These are phyloP conservation scores for Drosophila kuntzei DNA, from an alignment of 2,888 invertebrate species.

Conservation along the genomic window DNA sequence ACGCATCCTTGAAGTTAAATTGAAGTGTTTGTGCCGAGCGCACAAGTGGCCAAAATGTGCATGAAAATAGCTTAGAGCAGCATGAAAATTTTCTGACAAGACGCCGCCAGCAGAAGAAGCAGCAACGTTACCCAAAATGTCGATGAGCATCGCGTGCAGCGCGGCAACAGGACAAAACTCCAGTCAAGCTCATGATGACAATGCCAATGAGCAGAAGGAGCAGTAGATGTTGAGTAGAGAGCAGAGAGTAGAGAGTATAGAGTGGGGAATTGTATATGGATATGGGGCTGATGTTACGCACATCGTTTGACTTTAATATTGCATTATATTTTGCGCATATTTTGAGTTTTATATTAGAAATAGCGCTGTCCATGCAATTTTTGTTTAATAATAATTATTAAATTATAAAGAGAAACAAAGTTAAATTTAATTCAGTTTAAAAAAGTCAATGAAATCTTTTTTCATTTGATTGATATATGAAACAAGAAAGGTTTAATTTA, in stretches of 20 bases:
- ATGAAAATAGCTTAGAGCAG: conserved; percentile 78
- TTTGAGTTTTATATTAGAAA: conserved; percentile 50
- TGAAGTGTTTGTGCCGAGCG: conserved; percentile 78
- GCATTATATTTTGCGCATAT: conserved; percentile 51
- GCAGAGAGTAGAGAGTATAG: no score
- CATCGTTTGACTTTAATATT: conserved; percentile 68
- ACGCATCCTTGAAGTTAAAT: conserved; percentile 76
- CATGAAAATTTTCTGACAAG: conserved; percentile 70
- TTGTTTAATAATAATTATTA: background rate
- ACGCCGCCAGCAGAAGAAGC: conserved; percentile 18
- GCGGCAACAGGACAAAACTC: conserved; percentile 34
- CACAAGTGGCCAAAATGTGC: conserved; percentile 77
- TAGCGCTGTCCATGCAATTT: conserved; percentile 1
- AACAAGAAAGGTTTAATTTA: no score
- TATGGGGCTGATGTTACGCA: conserved; percentile 58
- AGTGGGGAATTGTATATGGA: background rate
- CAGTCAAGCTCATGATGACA: conserved; percentile 41
- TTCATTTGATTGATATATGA: no score
- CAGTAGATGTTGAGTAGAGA: background rate
- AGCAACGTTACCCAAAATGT: conserved; percentile 19
- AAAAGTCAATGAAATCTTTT: no score
- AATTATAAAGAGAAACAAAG: no score
- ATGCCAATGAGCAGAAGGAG: conserved; percentile 32
- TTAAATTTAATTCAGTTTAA: no score
- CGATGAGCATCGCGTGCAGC: conserved; percentile 40